Evolutionary conservation across 2,888 invertebrate genomes (phyloP).

Genomic region (Asteroscopus sphinx): DNA sequence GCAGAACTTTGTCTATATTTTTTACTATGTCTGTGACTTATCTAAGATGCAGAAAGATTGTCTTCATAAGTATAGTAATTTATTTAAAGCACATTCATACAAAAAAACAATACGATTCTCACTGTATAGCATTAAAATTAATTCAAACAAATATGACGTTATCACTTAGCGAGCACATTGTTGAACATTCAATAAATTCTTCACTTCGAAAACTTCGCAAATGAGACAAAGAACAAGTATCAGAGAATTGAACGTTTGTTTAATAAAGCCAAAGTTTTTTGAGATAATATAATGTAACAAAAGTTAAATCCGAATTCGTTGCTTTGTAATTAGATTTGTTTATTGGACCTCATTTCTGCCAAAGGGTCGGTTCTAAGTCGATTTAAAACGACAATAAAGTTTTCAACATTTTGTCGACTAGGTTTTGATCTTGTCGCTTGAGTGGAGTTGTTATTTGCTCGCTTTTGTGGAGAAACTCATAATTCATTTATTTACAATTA

Average conservation of each 20-base stretch:
- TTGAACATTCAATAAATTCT: conserved; percentile 51
- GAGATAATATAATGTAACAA: conserved; percentile 47
- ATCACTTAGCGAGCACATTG: conserved; percentile 44
- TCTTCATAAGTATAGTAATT: no score
- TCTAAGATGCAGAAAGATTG: no score
- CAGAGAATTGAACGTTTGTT: conserved; percentile 46
- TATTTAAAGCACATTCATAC: no score
- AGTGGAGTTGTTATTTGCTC: conserved; percentile 15
- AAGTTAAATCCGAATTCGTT: conserved; percentile 54
- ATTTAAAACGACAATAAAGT: conserved; percentile 32
- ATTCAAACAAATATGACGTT: conserved; percentile 33
- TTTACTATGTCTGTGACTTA: no score
- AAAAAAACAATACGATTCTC: no score
- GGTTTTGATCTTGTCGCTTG: conserved; percentile 17
- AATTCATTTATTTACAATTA: no score
- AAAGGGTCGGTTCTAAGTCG: conserved; percentile 38
- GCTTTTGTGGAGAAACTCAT: background rate
- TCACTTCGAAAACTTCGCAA: conserved; percentile 36
- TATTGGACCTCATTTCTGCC: conserved; percentile 44
- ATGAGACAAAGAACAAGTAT: conserved; percentile 52
- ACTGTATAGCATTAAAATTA: conserved; percentile 10
- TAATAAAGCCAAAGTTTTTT: conserved; percentile 41
- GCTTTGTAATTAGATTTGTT: conserved; percentile 54
- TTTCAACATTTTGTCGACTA: conserved; percentile 34
- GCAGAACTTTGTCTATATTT: no score